These are phyloP conservation scores for Lanius ludovicianus DNA, from an alignment of 2,113 vertebrate genomes.

Conservation along the genomic window DNA sequence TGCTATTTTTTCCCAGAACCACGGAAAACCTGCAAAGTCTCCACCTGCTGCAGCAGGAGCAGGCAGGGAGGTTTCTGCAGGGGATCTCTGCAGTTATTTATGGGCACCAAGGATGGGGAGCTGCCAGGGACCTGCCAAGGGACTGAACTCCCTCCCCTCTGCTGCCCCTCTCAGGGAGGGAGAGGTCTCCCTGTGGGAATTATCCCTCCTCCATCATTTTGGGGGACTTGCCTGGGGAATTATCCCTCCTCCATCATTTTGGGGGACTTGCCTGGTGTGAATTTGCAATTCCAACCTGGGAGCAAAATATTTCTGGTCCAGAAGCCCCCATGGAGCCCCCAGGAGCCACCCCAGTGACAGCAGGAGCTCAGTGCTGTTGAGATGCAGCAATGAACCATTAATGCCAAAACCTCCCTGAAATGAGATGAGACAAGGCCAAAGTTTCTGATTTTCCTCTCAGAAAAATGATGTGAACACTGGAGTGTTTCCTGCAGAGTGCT, in stretches of 20 bases:
- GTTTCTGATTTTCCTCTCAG: background rate
- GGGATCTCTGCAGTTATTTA: background rate
- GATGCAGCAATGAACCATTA: background rate
- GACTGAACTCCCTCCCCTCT: background rate
- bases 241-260: background rate
- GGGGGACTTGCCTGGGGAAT: background rate
- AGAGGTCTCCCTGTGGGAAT: background rate
- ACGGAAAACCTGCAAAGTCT: background rate
- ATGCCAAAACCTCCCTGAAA: background rate
- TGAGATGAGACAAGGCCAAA: background rate
- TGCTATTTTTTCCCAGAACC: background rate
- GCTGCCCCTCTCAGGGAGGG: fast-evolving
- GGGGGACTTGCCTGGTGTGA: background rate
- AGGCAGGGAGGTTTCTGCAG: background rate
- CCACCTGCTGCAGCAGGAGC: background rate
- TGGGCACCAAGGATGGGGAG: background rate
- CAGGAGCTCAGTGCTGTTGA: background rate
- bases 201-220: background rate
- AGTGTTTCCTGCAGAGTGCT: background rate
- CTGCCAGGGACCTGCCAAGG: background rate
- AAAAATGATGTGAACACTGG: background rate
- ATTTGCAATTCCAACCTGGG: background rate
- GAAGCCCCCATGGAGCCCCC: background rate
- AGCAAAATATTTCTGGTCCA: background rate
- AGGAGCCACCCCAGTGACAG: fast-evolving